Evolutionary conservation across 2,797 vertebrate genomes (phyloP), one percentile per base, ranked within the genome.

Genomic region (Argya squamiceps): DNA sequence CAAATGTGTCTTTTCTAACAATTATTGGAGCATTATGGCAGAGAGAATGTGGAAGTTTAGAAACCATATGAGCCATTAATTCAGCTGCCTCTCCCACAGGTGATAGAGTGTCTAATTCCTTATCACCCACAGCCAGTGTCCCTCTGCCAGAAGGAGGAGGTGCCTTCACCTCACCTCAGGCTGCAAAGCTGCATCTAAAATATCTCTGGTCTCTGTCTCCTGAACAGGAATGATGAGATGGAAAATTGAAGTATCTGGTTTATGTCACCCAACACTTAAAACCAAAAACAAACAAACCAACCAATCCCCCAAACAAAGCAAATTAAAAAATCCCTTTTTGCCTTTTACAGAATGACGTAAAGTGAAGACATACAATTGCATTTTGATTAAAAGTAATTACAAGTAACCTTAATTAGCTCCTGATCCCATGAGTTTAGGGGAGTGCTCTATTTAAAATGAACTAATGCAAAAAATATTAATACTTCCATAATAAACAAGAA

Each of bases 331-430:
- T 3, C 3, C 6, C 2, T 27, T 59, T 39, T 39, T 84, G 23
- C 21, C 14, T 80, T 84, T 67, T 88, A 21, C 47, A 68, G 71
- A 81, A 44, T 65, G 32, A 69, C 1, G 0, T 64, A 41, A 83
- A 79, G 36, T 67, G 64, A 93, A 91, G 79, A 43, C 6, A 6
- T 43, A 11, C 7, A 11, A 73, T 81, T 91, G 50, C 36, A 55
- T 79, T 84, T 78, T 74, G 70, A 70, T 84, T 79, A 50, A 82
- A 81, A 84, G 92, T 94, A 96, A 88, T 89, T 93, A 89, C 56
- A 76, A 60, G 59, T 89, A 88, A 88, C 89, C 41, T 88, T 90
- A 95, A 95, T 95, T 95, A 84, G 47, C 23, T 91, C 39, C 46
- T 12, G 16, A 52, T 92, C 93, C 89, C 91, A 0, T 59, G 75